Evolutionary conservation across 2,797 vertebrate genomes (phyloP), one percentile per base, ranked within the genome.

Genomic region (Euphonia xanthogaster): DNA sequence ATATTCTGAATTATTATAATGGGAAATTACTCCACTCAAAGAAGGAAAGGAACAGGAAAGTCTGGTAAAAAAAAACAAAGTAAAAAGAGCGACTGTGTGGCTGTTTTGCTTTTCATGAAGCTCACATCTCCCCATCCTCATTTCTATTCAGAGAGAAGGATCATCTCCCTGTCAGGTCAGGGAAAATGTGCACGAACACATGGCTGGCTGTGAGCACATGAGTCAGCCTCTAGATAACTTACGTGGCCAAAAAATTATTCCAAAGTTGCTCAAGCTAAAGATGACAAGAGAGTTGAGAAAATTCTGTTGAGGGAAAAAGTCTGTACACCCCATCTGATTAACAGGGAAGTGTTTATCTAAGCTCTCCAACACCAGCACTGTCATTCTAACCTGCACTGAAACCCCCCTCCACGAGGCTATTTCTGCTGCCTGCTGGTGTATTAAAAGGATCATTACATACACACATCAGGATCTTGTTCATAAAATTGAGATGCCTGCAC

Each of bases 361-460:
- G 45, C 37, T 63, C 57, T 28, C 53, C 28, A 89, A 44, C 4
- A 2, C 19, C 88, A 83, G 65, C 58, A 19, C 75, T 81, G 72
- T 67, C 84, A 77, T 66, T 68, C 55, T 62, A 75, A 92, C 60
- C 83, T n/a, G 61, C 45, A 35, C 55, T 63, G 53, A 80, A 85
- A 33, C 24, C 55, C 67, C 76, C 62, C 68, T 65, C 65, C 67
- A 35, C 0, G 31, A 71, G 85, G 95, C 92, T 97, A 97, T 96
- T 97, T 95, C 82, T 96, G 94, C 84, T 86, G 54, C 93, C 91
- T 78, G 9, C 89, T 55, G 87, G 57, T 33, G 30, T 95, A 96
- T 97, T 95, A 97, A 96, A 94, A 96, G 95, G 78, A 95, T 86
- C 70, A 90, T 97, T 96, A 95, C 95, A 2, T 91, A 86, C 67